Evolutionary conservation across 2,888 invertebrate species (phyloP).

Genomic region (Seira musarum): DNA sequence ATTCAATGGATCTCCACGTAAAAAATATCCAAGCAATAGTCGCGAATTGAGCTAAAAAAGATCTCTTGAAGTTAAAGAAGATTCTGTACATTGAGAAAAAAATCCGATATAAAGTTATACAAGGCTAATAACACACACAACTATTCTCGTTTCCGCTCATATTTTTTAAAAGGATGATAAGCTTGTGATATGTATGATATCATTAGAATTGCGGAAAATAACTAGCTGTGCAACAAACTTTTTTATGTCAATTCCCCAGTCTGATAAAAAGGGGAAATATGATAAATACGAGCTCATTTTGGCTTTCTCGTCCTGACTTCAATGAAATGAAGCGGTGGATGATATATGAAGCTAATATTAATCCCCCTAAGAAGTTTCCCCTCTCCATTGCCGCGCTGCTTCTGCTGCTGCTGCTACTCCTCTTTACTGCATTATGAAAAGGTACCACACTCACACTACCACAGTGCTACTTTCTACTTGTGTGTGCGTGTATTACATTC

Average conservation of each 20-base stretch:
- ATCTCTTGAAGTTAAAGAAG: too few species aligned
- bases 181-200: too few species aligned
- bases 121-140: too few species aligned
- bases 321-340: conserved; percentile 41
- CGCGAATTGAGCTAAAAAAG: too few species aligned
- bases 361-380: conserved; percentile 25
- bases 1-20: too few species aligned
- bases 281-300: conserved; percentile 47
- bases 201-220: too few species aligned
- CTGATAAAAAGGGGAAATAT: conserved; percentile 29
- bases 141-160: not conserved
- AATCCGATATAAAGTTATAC: too few species aligned
- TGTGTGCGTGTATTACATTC: too few species aligned
- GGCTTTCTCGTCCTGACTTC: conserved; percentile 31
- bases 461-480: not conserved
- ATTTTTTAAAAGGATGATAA: conserved; percentile 10
- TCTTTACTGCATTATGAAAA: not conserved
- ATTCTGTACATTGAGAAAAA: too few species aligned
- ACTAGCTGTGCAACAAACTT: not conserved
- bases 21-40: too few species aligned
- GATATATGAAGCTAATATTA: conserved; percentile 46
- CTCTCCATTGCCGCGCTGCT: not conserved
- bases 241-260: conserved; percentile 25
- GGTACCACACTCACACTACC: not conserved
- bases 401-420: not conserved